Evolutionary conservation across 2,113 vertebrate genomes (phyloP).

Genomic region (Orthonyx spaldingii): DNA sequence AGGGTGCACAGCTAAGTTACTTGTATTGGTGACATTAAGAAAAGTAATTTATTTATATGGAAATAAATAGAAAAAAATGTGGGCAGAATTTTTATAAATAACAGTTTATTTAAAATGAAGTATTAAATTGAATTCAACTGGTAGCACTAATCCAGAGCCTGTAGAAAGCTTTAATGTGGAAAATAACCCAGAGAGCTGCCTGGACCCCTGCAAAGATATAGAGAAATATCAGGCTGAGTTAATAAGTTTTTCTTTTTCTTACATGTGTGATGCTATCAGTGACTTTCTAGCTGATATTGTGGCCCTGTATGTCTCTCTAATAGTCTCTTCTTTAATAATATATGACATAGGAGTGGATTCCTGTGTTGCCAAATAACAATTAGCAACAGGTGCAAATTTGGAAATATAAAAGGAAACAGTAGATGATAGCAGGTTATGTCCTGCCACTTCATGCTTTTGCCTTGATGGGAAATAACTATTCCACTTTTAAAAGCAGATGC

Average conservation of each 20-base stretch:
- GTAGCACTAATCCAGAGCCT: neutral
- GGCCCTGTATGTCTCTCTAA: neutral
- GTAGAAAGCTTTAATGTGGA: neutral
- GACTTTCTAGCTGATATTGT: neutral
- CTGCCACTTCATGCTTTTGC: neutral
- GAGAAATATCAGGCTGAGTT: neutral
- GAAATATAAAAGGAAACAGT: neutral
- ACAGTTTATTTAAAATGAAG: neutral
- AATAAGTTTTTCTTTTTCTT: neutral
- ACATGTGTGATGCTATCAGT: neutral
- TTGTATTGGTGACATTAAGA: neutral
- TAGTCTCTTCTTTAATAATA: neutral
- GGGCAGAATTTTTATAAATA: neutral
- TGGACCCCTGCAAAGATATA: accelerated
- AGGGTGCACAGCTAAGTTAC: too few relatives aligned
- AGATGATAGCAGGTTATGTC: neutral
- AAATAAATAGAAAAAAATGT: neutral
- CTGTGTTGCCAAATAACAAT: neutral
- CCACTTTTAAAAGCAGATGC: neutral
- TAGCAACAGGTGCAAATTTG: neutral
- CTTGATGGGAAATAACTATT: neutral
- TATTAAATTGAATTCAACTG: neutral
- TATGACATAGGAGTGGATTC: neutral
- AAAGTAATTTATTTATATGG: neutral
- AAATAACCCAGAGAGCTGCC: neutral